These are phyloP conservation scores for Leptinotarsa lineolata DNA, from an alignment of 1,140 invertebrate genomes.

Conservation along the genomic window DNA sequence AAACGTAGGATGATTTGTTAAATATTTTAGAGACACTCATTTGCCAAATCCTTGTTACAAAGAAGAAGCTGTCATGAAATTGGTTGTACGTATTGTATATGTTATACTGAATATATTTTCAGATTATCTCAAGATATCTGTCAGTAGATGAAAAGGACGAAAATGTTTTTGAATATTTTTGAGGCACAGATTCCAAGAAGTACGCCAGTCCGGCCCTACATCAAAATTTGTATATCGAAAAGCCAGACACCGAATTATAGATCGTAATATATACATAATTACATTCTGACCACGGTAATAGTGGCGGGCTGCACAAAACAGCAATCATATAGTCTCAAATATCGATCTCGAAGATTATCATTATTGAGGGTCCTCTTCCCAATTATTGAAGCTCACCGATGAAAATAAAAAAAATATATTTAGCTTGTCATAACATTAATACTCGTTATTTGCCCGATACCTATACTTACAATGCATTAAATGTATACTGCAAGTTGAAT, in stretches of 20 bases:
- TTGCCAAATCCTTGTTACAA: no score
- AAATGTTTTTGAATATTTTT: no score
- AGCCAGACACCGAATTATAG: slow-evolving; percentile 30
- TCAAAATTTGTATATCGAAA: slow-evolving; percentile 21
- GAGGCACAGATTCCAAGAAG: no score
- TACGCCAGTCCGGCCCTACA: neutral
- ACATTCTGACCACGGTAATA: slow-evolving; percentile 16
- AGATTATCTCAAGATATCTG: no score
- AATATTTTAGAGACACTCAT: no score
- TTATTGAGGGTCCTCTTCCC: slow-evolving; percentile 17
- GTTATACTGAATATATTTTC: no score
- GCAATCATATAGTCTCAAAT: slow-evolving; percentile 26
- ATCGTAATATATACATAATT: slow-evolving; percentile 31
- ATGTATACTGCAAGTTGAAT: neutral
- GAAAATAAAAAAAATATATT: slow-evolving; percentile 9
- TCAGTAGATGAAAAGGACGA: no score
- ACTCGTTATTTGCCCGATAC: slow-evolving; percentile 15
- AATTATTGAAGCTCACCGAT: slow-evolving; percentile 19
- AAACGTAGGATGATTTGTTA: no score
- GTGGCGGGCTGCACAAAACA: slow-evolving; percentile 16
- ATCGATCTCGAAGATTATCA: slow-evolving; percentile 25
- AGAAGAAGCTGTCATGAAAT: no score
- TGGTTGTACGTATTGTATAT: no score
- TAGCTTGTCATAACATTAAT: slow-evolving; percentile 14
- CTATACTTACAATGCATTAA: slow-evolving; percentile 16